These are phyloP conservation scores for Hydrozoanthus gracilis DNA, from an alignment of 92 coral and sea anemone species.

Conservation along the genomic window DNA sequence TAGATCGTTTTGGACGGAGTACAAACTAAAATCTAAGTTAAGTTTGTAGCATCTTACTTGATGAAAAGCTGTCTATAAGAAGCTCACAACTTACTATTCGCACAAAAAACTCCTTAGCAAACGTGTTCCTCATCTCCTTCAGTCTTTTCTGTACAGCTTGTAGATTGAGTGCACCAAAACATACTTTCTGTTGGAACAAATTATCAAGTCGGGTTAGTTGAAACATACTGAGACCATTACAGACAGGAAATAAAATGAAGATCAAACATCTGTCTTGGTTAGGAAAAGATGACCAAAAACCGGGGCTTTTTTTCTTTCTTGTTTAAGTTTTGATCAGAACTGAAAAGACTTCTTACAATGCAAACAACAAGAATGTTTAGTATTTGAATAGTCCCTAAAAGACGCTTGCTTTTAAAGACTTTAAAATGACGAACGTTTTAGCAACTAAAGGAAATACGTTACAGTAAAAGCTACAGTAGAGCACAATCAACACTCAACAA, in stretches of 20 bases:
- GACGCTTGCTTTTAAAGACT: too few relatives aligned
- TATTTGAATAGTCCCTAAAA: too few relatives aligned
- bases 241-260: neutral
- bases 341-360: neutral
- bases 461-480: too few relatives aligned
- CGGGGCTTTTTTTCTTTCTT: neutral
- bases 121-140: slow-evolving; percentile 60
- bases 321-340: neutral
- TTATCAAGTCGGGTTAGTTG: neutral
- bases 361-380: too few relatives aligned
- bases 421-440: too few relatives aligned
- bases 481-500: too few relatives aligned
- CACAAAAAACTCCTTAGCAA: slow-evolving; percentile 67
- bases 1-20: too few relatives aligned
- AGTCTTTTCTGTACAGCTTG: slow-evolving; percentile 70
- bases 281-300: neutral
- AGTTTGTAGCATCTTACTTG: too few relatives aligned
- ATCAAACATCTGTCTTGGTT: neutral
- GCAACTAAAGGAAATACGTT: too few relatives aligned
- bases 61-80: too few relatives aligned
- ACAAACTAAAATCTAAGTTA: too few relatives aligned
- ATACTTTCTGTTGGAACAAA: slow-evolving; percentile 54
- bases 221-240: neutral
- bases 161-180: slow-evolving; percentile 56
- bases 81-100: neutral